Evolutionary conservation across 2,113 vertebrate genomes (phyloP).

Genomic region (Octodon degus): DNA sequence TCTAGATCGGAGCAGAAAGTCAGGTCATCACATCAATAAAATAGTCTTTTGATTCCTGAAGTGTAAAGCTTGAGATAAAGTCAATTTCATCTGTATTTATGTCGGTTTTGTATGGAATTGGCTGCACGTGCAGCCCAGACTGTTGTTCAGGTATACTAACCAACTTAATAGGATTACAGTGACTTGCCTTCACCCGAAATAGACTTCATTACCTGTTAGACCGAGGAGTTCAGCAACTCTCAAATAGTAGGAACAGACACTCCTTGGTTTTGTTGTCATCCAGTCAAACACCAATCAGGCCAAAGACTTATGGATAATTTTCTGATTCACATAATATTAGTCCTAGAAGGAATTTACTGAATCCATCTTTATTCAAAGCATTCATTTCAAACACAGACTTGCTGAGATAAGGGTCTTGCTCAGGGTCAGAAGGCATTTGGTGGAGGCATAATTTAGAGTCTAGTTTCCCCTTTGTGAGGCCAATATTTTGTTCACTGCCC

Average conservation of each 20-base stretch:
- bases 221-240: conserved; percentile 10
- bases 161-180: conserved; percentile 10
- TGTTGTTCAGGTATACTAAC: conserved; percentile 16
- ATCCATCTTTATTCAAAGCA: not conserved
- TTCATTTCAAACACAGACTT: conserved; percentile 3
- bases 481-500: not conserved
- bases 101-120: not conserved
- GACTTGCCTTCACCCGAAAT: conserved; percentile 21
- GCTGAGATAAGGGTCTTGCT: not conserved
- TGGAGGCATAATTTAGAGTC: not conserved
- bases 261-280: conserved; percentile 24
- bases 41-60: conserved; percentile 48
- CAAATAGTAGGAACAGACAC: not conserved
- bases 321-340: not conserved
- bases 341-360: not conserved
- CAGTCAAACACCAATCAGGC: not conserved
- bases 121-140: not conserved
- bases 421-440: not conserved
- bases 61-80: not conserved
- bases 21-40: not conserved
- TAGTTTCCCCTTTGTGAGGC: not conserved
- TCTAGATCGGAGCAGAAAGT: conserved; percentile 17
- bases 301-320: conserved; percentile 45
- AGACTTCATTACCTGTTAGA: conserved; percentile 54
- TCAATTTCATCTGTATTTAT: not conserved